Evolutionary conservation across 2,888 invertebrate genomes (phyloP), one percentile per base, ranked within the genome.

Genomic region (Leptinotarsa haldemani): DNA sequence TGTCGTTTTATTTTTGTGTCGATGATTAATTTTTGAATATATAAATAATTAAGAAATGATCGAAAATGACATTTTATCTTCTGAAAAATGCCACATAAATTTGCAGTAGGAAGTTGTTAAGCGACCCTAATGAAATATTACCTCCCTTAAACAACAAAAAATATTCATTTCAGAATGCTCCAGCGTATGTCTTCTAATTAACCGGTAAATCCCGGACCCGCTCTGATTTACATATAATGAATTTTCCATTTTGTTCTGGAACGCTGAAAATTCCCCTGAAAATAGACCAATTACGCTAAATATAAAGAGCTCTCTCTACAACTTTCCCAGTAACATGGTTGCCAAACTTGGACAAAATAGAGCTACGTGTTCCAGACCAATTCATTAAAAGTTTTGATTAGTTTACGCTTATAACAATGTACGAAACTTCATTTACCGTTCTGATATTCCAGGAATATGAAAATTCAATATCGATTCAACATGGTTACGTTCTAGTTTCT

Each of bases 331-430:
- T n/a, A 30, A 40, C 25, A 61, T 40, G 25, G 61, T 61, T 61
- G 12, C 18, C 61, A 40, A 40, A 61, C 30, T 61, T 61, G 61
- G 61, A 16, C n/a, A n/a, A 40, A 61, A 25, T 40, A n/a, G n/a
- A 25, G 30, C 30, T 12, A 30, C 61, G 61, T 40, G 61, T 61
- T 61, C 1, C n/a, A 7, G 61, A 61, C 1, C 61, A 40, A n/a
- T 61, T 61, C 61, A 61, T 61, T 61, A 61, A n/a, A 61, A 61
- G 7, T 61, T 61, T 61, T 61, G 61, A 61, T 61, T 61, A 61
- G 30, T 61, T 61, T 40, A 40, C 18, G 30, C 16, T 5, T 61
- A 9, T 3, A 61, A 61, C 56, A 61, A 61, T 61, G 3, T 40
- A n/a, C 40, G 40, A 30, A 61, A 30, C n/a, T 61, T n/a, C 61